Conservation (phyloP, 2,797 vertebrate genomes). For the Enteromius fasciolatus region DNA sequence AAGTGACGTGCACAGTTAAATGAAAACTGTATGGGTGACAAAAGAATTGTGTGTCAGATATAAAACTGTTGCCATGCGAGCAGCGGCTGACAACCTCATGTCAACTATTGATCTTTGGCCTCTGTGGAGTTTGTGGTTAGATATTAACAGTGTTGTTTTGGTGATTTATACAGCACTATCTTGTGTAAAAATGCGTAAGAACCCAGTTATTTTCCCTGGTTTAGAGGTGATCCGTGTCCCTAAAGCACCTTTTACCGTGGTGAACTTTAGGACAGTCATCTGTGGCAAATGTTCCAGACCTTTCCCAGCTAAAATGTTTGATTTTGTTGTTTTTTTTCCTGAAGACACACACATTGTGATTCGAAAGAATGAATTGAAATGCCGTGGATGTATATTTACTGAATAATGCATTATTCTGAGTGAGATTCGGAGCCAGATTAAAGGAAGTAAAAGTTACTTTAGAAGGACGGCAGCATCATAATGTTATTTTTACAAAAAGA, state of each 20-base stretch:
- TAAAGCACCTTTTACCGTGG: background rate
- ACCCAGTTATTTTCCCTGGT: background rate
- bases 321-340: too few relatives aligned
- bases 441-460: background rate
- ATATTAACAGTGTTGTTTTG: constrained; percentile 9
- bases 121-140: constrained; percentile 1
- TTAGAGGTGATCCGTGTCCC: background rate
- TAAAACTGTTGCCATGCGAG: constrained; percentile 6
- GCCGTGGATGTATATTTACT: too few relatives aligned
- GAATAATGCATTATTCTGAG: too few relatives aligned
- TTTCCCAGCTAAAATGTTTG: too few relatives aligned
- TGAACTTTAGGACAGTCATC: background rate
- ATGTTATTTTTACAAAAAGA: background rate
- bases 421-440: too few relatives aligned
- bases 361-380: too few relatives aligned
- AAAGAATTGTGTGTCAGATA: background rate
- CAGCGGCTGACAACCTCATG: background rate
- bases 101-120: background rate
- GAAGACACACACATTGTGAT: too few relatives aligned
- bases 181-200: background rate
- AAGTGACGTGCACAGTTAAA: background rate
- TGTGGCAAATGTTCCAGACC: too few relatives aligned
- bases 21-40: background rate
- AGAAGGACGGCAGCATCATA: background rate
- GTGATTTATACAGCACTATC: background rate